Evolutionary conservation across 2,113 vertebrate species (phyloP), one percentile per base, ranked within the genome.

Genomic region (Okapia johnstoni): DNA sequence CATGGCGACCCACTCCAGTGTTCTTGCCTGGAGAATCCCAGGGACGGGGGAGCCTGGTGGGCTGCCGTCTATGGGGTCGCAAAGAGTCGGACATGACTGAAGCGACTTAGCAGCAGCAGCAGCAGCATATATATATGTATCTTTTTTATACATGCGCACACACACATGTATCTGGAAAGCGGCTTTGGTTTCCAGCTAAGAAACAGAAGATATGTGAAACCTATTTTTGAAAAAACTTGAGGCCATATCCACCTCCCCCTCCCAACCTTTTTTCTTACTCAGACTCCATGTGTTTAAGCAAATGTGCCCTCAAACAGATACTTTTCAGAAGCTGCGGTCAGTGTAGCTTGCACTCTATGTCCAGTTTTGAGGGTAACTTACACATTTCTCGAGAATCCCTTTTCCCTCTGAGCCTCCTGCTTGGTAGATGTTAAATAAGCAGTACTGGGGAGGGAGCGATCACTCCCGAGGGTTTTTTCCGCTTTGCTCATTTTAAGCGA

Each of bases 161-260:
- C 2, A 15, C 7, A 11, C 4, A 1, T 0, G 0, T 2, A 1
- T 23, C 54, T 60, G 61, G 46, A n/a, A 61, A 84, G 6, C 17
- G 1, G 48, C 11, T 46, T 87, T 13, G 2, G 10, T 85, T 77
- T 85, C 36, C 46, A 61, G 50, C 10, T 4, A 43, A 73, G 23
- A n/a, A 40, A 40, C 0, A 6, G 57, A 25, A 2, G 33, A 15
- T 4, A 7, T 1, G 8, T 54, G 54, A 7, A 25, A 16, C 1
- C n/a, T 15, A 21, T 26, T 86, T 58, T 12, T 26, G 57, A 33
- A 54, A 36, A 48, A 87, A 60, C 0, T 8, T 1, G 6, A n/a
- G 28, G 26, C 17, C 60, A 19, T 1, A 3, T 50, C 11, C 15
- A 7, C 58, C 46, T 14, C 40, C 17, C 70, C 5, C n/a, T 40